Base-by-base conservation (phyloP, 2,113 vertebrate species). In the Xyrauchen texanus region DNA sequence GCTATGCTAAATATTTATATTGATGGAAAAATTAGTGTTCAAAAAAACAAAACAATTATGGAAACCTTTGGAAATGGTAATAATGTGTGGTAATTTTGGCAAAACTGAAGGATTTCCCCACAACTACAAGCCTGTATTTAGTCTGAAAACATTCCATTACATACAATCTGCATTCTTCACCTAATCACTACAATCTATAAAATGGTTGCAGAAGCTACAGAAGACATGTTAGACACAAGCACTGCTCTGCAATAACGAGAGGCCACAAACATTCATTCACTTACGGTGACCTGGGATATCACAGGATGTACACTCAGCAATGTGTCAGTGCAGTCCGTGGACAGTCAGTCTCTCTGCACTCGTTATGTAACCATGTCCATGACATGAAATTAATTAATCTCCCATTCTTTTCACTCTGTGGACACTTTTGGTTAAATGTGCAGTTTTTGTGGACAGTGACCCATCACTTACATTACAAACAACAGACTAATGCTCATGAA, bases 221-320 rank as follows among this genome's bases (percentile, higher is more conserved):
- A 34, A 34, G 21, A 34, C 21, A 34, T 34, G 21, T 1, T 34
- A 34, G 21, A 34, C 21, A 34, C 21, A 16, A 42, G n/a, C 6
- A 34, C 8, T 9, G 6, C 4, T 58, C 9, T 62, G n/a, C 61
- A 62, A 62, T 34, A 34, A 34, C 7, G 9, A 34, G 62, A 73
- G 58, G 58, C 10, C 71, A 74, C 3, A 7, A 6, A 6, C 10
- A 49, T 11, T 16, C 16, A 4, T 16, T 74, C 46, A 61, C 4
- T 51, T 51, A 51, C 62, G 49, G 60, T 74, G 16, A 74, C 71
- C 15, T 12, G n/a, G 58, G 12, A 74, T 21, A 44, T 12, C 7
- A 71, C 11, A 68, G 76, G 53, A 77, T 67, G 12, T n/a, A 45
- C 57, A 68, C 64, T 70, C 72, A 71, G 61, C 46, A 66, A 55